Evolutionary conservation across 2,797 vertebrate genomes (phyloP).

Genomic region (Enoplosus armatus): DNA sequence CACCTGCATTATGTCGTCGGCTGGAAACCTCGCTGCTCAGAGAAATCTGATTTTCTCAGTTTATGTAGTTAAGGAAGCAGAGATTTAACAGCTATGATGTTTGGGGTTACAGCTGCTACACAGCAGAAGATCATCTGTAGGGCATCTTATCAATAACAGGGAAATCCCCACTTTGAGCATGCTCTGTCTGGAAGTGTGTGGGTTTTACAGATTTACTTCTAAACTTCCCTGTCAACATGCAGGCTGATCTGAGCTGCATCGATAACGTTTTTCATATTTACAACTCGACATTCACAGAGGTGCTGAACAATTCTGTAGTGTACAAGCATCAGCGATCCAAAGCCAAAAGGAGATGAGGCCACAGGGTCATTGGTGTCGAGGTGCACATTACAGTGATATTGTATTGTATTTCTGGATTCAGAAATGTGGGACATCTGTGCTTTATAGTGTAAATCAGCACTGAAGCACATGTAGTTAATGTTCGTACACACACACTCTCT

Average conservation of each 20-base stretch:
- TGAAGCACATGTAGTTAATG: no score
- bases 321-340: background rate
- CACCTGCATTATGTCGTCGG: conserved; percentile 43
- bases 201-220: conserved; percentile 30
- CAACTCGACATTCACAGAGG: conserved; percentile 15
- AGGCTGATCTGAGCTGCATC: conserved; percentile 19
- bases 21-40: conserved; percentile 10
- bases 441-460: no score
- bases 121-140: background rate
- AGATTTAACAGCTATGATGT: conserved; percentile 30
- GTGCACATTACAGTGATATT: background rate
- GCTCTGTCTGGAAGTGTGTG: background rate
- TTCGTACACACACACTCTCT: background rate
- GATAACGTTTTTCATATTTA: conserved; percentile 35
- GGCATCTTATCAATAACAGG: conserved; percentile 3
- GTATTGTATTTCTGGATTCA: conserved; percentile 7
- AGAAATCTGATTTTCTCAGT: conserved; percentile 24
- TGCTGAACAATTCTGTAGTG: background rate
- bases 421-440: no score
- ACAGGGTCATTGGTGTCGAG: background rate
- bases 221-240: background rate
- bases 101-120: conserved; percentile 7
- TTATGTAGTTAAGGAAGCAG: conserved; percentile 21
- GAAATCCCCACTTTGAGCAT: background rate
- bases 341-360: background rate